phyloP scores from a whole-genome alignment of 2,797 vertebrate species.

The Gadopsis marmoratus region DNA sequence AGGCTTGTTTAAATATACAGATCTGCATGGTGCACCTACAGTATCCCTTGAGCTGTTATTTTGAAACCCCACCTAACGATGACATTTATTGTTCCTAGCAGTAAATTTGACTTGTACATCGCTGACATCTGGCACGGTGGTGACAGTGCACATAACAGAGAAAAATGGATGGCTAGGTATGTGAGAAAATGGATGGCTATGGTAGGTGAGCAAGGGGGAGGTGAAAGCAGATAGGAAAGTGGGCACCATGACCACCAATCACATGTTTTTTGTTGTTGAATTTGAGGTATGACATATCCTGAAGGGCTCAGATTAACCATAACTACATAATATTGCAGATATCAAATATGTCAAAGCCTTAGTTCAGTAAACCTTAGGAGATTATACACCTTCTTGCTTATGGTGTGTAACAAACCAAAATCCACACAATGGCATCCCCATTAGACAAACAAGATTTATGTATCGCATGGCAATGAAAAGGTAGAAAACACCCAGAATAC shows the following conservation, averaged over 20 bases:
- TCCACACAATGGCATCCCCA: not conserved
- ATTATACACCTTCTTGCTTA: not conserved
- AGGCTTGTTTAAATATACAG: conserved; percentile 40
- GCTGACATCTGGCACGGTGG: conserved; percentile 11
- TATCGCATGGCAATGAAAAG: not conserved
- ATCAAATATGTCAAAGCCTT: not conserved
- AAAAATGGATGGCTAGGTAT: not conserved
- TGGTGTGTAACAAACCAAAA: not conserved
- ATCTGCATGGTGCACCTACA: conserved; percentile 14
- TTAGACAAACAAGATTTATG: not conserved
- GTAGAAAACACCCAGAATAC: not conserved
- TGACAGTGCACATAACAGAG: not conserved
- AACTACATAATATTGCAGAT: not conserved
- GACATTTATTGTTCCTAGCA: conserved; percentile 45
- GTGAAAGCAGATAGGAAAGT: not conserved
- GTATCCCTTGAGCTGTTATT: conserved; percentile 1
- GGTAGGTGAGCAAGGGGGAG: not conserved
- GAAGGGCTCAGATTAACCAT: not conserved
- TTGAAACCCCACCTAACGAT: conserved; percentile 46
- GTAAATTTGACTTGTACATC: conserved; percentile 22
- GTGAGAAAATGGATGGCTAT: not conserved
- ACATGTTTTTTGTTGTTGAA: not conserved
- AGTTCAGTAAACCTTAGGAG: not conserved
- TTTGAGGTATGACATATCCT: not conserved
- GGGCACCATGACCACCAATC: not conserved